A percentile compares a stretch with the other conserved stretches of the same genome.
Evolutionary conservation across 2,797 vertebrate species (phyloP).

Genomic region (Coregonus sp.): DNA sequence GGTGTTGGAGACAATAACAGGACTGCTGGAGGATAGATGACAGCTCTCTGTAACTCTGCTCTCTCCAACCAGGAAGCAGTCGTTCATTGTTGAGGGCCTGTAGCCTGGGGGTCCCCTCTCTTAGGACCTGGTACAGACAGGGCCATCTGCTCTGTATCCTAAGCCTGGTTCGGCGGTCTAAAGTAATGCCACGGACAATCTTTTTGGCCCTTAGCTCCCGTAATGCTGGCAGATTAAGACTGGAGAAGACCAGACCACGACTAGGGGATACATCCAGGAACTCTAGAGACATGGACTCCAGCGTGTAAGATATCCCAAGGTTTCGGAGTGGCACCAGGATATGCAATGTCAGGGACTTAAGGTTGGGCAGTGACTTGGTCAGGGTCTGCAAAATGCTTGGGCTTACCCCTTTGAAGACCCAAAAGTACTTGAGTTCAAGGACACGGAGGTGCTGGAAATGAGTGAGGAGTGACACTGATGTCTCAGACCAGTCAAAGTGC

Average conservation of each 20-base stretch:
- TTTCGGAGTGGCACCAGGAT: conserved; percentile 83
- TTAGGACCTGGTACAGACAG: conserved; percentile 81
- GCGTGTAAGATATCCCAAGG: conserved; percentile 81
- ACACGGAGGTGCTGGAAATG: conserved; percentile 80
- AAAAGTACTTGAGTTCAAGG: conserved; percentile 85
- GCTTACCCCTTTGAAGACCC: conserved; percentile 83
- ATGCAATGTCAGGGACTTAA: conserved; percentile 80
- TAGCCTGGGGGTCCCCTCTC: conserved; percentile 79
- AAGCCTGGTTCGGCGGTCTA: conserved; percentile 79
- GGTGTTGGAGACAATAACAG: conserved; percentile 83
- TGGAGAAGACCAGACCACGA: conserved; percentile 81
- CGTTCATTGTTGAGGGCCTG: conserved; percentile 82
- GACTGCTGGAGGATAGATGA: conserved; percentile 78
- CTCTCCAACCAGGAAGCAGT: conserved; percentile 79
- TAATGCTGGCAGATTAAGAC: conserved; percentile 77
- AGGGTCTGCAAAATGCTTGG: conserved; percentile 77
- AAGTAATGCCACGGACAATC: conserved; percentile 79
- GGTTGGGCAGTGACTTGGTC: conserved; percentile 77
- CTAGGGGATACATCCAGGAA: conserved; percentile 83
- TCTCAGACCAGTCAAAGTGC: conserved; percentile 84
- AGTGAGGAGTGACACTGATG: conserved; percentile 76
- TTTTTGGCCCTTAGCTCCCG: conserved; percentile 82
- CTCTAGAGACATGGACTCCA: conserved; percentile 80
- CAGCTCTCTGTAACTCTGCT: conserved; percentile 75
- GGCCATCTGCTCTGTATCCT: conserved; percentile 83